A percentile compares a stretch with the other conserved stretches of the same genome.
Conservation (phyloP, 1,140 invertebrate genomes). For the Lordiphosa stackelbergi region DNA sequence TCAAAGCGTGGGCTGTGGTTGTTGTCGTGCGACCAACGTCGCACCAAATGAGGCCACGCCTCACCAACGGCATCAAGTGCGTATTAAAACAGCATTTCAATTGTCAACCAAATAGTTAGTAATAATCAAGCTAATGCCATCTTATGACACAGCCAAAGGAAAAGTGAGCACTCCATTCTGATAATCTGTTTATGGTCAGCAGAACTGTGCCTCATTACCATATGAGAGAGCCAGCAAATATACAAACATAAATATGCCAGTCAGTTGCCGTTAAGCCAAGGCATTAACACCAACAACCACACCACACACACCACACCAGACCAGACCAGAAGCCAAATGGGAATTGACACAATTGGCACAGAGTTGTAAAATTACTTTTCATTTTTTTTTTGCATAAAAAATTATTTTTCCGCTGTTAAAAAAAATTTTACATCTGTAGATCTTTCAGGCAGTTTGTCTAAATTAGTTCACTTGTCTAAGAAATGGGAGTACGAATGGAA, state of each 20-base stretch:
- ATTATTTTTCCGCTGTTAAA: conserved; percentile 15
- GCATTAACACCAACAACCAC: conserved; percentile 22
- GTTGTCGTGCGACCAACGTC: conserved; percentile 47
- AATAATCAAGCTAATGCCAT: conserved; percentile 39
- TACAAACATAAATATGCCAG: conserved; percentile 27
- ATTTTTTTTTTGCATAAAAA: conserved; percentile 24
- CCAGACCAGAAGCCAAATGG: conserved; percentile 16
- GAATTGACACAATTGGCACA: conserved; percentile 63
- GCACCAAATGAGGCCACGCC: conserved; percentile 55
- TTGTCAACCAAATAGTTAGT: conserved; percentile 10
- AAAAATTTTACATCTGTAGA: too few species aligned
- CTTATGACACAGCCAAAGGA: conserved; percentile 49
- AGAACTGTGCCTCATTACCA: conserved; percentile 70
- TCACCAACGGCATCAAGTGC: conserved; percentile 34
- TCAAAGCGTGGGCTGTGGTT: conserved; percentile 52
- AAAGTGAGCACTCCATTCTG: conserved; percentile 43
- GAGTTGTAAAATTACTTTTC: conserved; percentile 7
- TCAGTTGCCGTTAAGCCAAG: conserved; percentile 47
- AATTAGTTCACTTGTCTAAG: too few species aligned
- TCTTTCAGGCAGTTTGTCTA: too few species aligned
- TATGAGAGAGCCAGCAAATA: conserved; percentile 30
- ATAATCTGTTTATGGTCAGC: conserved; percentile 62
- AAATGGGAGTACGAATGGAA: too few species aligned
- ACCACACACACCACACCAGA: conserved; percentile 16
- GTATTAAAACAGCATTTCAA: conserved; percentile 42